Evolutionary conservation across 2,797 vertebrate genomes (phyloP).

Genomic region (Sciurus vulgaris): DNA sequence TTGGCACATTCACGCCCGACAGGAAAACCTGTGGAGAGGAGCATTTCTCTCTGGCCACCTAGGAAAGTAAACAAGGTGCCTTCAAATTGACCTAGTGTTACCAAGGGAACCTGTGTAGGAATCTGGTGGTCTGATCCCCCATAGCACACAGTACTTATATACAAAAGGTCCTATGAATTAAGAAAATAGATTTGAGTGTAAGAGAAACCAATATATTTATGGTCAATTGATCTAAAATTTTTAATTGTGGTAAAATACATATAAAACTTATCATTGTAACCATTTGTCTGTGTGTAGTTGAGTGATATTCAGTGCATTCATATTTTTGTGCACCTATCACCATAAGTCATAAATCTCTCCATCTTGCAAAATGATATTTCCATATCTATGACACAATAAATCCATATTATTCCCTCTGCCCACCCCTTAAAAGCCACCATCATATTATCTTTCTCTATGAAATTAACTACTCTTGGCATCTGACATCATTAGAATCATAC

Average conservation of each 20-base stretch:
- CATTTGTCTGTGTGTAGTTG: background rate
- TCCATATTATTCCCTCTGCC: background rate
- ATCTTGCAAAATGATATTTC: background rate
- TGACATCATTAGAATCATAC: background rate
- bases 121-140: too few relatives aligned
- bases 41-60: too few relatives aligned
- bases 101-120: too few relatives aligned
- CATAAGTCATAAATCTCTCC: background rate
- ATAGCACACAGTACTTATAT: background rate
- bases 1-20: too few relatives aligned
- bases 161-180: background rate
- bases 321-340: background rate
- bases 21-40: too few relatives aligned
- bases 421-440: background rate
- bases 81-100: too few relatives aligned
- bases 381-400: background rate
- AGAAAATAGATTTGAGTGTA: background rate
- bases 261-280: too few relatives aligned
- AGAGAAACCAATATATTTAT: background rate
- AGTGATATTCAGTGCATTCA: background rate
- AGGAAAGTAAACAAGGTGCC: too few relatives aligned
- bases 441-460: background rate
- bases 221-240: background rate
- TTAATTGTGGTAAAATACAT: background rate
- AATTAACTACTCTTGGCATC: background rate